These are phyloP conservation scores for Ridgeia piscesae DNA, from an alignment of 1,140 invertebrate species.

Conservation along the genomic window DNA sequence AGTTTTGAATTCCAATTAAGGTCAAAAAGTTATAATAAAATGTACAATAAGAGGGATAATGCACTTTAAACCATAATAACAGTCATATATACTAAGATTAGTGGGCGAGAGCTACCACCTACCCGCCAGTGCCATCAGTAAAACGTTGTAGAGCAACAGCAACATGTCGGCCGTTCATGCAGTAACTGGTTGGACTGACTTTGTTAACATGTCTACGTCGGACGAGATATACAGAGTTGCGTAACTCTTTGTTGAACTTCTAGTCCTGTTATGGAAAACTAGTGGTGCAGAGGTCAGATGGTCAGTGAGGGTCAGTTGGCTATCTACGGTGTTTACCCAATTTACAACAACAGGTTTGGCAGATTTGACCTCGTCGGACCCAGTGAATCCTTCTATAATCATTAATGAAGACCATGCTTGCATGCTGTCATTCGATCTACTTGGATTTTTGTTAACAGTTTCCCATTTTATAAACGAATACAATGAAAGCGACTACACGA, in stretches of 20 bases:
- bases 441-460: background rate
- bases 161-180: background rate
- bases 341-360: background rate
- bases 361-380: background rate
- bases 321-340: background rate
- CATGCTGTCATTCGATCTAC: background rate
- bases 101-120: background rate
- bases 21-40: background rate
- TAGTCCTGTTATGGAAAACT: background rate
- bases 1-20: background rate
- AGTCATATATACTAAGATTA: background rate
- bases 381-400: background rate
- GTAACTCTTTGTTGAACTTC: background rate
- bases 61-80: background rate
- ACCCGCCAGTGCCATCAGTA: background rate
- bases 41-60: background rate
- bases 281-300: background rate
- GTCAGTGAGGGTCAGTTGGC: background rate
- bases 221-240: slow-evolving; percentile 4
- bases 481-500: background rate
- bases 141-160: background rate
- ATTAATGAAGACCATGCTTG: background rate
- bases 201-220: background rate
- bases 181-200: background rate
- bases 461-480: background rate